Evolutionary conservation across 2,888 invertebrate genomes (phyloP).

Genomic region (Dasypogon diadema): DNA sequence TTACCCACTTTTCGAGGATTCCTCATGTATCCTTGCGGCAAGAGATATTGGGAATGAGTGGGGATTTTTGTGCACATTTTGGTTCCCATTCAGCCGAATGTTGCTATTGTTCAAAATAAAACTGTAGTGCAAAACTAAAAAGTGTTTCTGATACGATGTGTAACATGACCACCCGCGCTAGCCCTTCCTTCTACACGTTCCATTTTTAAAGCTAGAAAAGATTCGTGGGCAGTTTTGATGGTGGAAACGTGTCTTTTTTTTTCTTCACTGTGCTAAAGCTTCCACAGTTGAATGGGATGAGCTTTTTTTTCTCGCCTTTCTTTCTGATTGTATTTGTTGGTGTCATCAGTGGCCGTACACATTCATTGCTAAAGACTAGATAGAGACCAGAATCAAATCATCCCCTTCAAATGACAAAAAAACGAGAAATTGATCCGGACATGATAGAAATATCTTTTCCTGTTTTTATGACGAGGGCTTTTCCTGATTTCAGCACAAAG

Average conservation of each 20-base stretch:
- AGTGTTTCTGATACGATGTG: conserved; percentile 20
- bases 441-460: conserved; percentile 41
- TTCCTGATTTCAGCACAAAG: not conserved
- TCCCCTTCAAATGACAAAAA: conserved; percentile 30
- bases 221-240: conserved; percentile 39
- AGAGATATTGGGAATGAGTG: not conserved
- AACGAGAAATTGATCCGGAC: conserved; percentile 33
- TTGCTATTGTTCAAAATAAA: conserved; percentile 21
- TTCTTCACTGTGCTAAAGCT: not conserved
- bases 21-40: not conserved
- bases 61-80: not conserved
- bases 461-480: conserved; percentile 5
- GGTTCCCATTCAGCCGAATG: not conserved
- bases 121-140: not conserved
- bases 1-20: not conserved
- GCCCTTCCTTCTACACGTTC: not conserved
- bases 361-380: not conserved
- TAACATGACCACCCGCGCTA: conserved; percentile 2
- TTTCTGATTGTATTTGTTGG: no score
- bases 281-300: not conserved
- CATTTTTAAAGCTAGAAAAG: not conserved
- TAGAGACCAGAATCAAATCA: conserved; percentile 13
- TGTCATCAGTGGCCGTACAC: no score
- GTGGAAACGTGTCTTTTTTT: conserved; percentile 26
- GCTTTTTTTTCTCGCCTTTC: not conserved